A percentile compares a stretch with the other conserved stretches of the same genome.
These are phyloP conservation scores for Callaeas wilsoni DNA, from an alignment of 2,113 vertebrate genomes.

Conservation along the genomic window DNA sequence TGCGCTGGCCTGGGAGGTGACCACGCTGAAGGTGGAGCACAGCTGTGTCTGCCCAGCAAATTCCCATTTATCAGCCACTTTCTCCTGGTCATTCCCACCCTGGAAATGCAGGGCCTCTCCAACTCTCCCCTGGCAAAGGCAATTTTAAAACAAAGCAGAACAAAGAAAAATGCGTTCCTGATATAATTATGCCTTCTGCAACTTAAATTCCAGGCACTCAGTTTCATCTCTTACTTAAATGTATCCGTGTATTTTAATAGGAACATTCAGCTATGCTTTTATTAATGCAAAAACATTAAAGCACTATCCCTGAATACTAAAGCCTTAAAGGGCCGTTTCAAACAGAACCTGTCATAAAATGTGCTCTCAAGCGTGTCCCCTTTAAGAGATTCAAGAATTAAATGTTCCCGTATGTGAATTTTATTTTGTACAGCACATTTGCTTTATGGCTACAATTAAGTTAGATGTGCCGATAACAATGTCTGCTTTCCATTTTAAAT, in stretches of 20 bases:
- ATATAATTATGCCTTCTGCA: slow-evolving; percentile 68
- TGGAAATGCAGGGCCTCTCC: neutral
- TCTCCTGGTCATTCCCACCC: neutral
- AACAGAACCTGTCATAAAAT: slow-evolving; percentile 83
- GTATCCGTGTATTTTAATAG: slow-evolving; percentile 80
- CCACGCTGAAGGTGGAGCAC: neutral
- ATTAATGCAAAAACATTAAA: slow-evolving; percentile 84
- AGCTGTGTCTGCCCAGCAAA: neutral
- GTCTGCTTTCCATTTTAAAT: slow-evolving; percentile 87
- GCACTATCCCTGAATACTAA: slow-evolving; percentile 74
- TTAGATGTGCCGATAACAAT: slow-evolving; percentile 81
- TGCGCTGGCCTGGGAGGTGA: neutral
- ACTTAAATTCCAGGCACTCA: slow-evolving; percentile 73
- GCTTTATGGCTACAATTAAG: slow-evolving; percentile 86
- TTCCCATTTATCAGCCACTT: neutral
- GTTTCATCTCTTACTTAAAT: slow-evolving; percentile 82
- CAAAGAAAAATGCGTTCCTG: slow-evolving; percentile 58
- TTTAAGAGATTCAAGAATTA: slow-evolving; percentile 86
- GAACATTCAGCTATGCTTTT: slow-evolving; percentile 80
- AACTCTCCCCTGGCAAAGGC: slow-evolving; percentile 10
- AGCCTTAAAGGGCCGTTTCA: slow-evolving; percentile 81
- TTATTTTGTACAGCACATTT: slow-evolving; percentile 87
- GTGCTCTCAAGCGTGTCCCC: slow-evolving; percentile 84
- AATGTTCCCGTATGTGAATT: slow-evolving; percentile 88
- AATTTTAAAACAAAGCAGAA: slow-evolving; percentile 52